Evolutionary conservation across 2,888 invertebrate species (phyloP).

Genomic region (Holacanthella duospinosa): DNA sequence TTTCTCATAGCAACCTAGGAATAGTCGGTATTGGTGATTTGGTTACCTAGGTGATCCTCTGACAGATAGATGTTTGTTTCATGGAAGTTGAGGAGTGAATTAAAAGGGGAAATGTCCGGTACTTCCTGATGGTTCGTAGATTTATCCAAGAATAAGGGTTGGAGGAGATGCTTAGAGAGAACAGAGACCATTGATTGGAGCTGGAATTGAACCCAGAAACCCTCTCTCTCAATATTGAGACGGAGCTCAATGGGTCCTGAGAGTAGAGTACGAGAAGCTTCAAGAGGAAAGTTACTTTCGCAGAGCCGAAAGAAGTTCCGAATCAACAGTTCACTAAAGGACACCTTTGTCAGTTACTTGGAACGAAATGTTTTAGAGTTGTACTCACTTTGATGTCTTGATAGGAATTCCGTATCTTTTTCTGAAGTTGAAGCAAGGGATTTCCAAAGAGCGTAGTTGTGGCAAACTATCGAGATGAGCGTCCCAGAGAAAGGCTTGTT

Average conservation of each 20-base stretch:
- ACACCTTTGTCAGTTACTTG: not conserved
- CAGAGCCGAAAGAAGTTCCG: constrained; percentile 29
- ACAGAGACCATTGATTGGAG: constrained; percentile 57
- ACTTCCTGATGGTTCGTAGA: constrained; percentile 49
- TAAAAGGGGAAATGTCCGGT: constrained; percentile 64
- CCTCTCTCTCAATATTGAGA: constrained; percentile 19
- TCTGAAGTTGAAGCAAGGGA: constrained; percentile 61
- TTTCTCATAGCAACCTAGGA: no score
- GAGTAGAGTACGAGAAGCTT: constrained; percentile 17
- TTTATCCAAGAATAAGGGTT: constrained; percentile 45
- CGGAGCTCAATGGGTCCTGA: constrained; percentile 22
- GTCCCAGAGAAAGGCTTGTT: constrained; percentile 49
- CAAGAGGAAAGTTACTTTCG: constrained; percentile 18
- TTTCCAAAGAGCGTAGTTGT: constrained; percentile 55
- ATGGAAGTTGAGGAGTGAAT: constrained; percentile 57
- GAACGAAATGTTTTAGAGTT: not conserved
- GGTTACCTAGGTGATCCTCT: constrained; percentile 64
- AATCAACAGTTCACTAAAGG: constrained; percentile 26
- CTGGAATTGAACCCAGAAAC: constrained; percentile 48
- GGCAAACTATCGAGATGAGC: constrained; percentile 67
- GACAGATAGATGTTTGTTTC: constrained; percentile 54
- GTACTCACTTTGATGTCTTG: constrained; percentile 55
- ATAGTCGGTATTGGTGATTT: no score
- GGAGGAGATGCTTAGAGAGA: constrained; percentile 53
- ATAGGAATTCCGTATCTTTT: constrained; percentile 64